These are phyloP conservation scores for Spinus olivaceus DNA, from an alignment of 2,797 vertebrate genomes.

Conservation along the genomic window DNA sequence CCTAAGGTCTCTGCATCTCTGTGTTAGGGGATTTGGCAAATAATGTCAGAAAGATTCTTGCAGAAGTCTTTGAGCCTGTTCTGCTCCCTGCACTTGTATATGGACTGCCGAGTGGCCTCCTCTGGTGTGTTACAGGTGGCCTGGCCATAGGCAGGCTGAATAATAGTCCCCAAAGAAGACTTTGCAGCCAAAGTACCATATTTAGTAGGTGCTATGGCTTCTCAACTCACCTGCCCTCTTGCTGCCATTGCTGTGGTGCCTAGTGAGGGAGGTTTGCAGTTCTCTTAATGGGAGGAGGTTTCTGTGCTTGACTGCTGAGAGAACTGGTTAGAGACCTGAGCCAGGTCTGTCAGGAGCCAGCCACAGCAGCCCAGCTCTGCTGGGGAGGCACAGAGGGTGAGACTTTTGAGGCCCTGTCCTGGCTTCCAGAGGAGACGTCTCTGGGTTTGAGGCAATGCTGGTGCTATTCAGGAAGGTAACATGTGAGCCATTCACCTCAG, in stretches of 20 bases:
- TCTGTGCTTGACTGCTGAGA: not conserved
- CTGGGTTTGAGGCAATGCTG: not conserved
- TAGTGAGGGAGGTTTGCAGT: not conserved
- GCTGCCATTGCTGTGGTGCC: not conserved
- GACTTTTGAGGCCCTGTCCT: not conserved
- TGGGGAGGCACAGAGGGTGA: not conserved
- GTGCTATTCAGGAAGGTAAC: not conserved
- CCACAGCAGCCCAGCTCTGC: not conserved
- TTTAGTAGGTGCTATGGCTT: not conserved
- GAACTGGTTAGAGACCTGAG: not conserved
- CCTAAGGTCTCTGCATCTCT: not conserved
- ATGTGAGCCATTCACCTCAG: not conserved
- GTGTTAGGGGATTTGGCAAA: not conserved
- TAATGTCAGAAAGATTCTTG: not conserved
- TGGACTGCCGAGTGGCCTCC: not conserved
- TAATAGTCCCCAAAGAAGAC: not conserved
- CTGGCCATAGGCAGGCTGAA: not conserved
- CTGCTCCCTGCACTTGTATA: not conserved
- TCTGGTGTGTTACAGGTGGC: not conserved
- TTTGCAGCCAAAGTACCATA: not conserved
- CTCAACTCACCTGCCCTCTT: not conserved
- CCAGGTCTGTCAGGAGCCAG: not conserved
- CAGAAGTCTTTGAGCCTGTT: not conserved
- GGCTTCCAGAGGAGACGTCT: not conserved
- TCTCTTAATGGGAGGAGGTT: not conserved